Base-by-base conservation (phyloP, 2,888 invertebrate species). In the Linyphia triangularis region DNA sequence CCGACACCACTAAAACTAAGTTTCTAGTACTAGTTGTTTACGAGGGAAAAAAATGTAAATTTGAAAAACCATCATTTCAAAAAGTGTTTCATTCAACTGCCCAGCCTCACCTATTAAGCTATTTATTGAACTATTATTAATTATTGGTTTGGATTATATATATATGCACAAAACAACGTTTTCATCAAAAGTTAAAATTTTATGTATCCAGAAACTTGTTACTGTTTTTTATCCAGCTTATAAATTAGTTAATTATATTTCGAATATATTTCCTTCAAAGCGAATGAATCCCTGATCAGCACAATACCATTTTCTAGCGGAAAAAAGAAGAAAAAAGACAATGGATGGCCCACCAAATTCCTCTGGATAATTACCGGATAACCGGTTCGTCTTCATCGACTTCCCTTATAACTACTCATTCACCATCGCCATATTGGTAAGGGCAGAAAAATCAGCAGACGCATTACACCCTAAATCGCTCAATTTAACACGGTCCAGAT, bases 401-500 rank as follows among this genome's bases (percentile, higher is more conserved):
- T 51, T 51, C 51, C 51, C n/a, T 51, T 51, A 51, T 51, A 51
- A 51, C 51, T 51, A 51, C 51, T 51, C 51, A 51, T 51, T 51
- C n/a, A n/a, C 16, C 51, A 51, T n/a, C 51, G 51, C 51, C 51
- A 51, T 51, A 51, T 51, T 51, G 51, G 51, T n/a, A 51, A n/a
- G n/a, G 5, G 51, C 5, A n/a, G 51, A 51, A 51, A 51, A 51
- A 16, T 5, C 9, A 51, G n/a, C 9, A 51, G 16, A 51, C 51
- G n/a, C 51, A 51, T 51, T 51, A 51, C 51, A 51, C 51, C 51
- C 51, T 51, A 51, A 51, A 51, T n/a, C 51, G 51, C 51, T 51
- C 51, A 51, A 51, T 51, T 51, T 51, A 51, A 51, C 51, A 51
- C 51, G 51, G 51, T 51, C 26, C 43, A 70, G 70, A 70, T 28